These are phyloP conservation scores for Parotocinclus haroldoi DNA, from an alignment of 2,797 vertebrate genomes.

Conservation along the genomic window DNA sequence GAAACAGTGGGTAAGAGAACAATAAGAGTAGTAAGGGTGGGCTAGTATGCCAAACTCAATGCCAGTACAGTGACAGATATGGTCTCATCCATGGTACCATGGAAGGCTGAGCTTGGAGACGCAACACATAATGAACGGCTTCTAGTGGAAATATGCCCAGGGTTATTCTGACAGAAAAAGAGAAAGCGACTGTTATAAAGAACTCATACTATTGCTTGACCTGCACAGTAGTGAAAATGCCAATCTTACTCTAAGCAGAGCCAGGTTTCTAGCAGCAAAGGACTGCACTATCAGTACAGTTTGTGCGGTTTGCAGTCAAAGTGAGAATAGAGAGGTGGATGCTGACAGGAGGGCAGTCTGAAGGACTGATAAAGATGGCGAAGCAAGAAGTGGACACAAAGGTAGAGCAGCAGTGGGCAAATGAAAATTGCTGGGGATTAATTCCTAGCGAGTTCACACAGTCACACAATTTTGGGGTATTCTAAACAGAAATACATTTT, in stretches of 20 bases:
- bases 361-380: background rate
- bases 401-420: background rate
- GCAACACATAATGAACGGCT: background rate
- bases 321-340: background rate
- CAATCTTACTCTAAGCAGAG: background rate
- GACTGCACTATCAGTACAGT: background rate
- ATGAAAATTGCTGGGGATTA: too few relatives aligned
- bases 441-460: too few relatives aligned
- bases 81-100: too few relatives aligned
- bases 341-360: background rate
- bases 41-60: too few relatives aligned
- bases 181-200: background rate
- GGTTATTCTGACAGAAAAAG: background rate
- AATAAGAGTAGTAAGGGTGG: too few relatives aligned
- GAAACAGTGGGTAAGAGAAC: too few relatives aligned
- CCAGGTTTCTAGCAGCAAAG: background rate
- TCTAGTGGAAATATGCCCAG: background rate
- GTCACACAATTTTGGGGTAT: too few relatives aligned
- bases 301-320: background rate
- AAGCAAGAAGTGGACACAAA: background rate
- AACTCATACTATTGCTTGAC: background rate
- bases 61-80: too few relatives aligned
- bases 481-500: too few relatives aligned
- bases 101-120: background rate
- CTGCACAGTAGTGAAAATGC: background rate